These are phyloP conservation scores for Drosophila hydei DNA, from an alignment of 1,140 invertebrate genomes.

Conservation along the genomic window DNA sequence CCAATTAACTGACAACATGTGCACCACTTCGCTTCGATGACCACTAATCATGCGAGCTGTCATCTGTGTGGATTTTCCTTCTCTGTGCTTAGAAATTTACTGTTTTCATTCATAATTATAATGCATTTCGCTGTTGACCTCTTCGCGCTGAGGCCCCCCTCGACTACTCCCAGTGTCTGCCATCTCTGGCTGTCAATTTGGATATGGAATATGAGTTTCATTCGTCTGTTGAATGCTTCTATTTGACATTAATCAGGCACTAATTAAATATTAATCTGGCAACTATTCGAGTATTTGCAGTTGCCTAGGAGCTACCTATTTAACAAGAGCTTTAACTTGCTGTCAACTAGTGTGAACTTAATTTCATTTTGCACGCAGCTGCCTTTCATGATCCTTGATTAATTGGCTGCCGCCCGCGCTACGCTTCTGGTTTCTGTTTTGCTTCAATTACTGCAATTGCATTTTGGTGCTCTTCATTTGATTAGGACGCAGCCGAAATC, in stretches of 20 bases:
- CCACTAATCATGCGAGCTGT: constrained; percentile 29
- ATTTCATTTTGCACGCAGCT: background rate
- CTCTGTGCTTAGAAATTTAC: background rate
- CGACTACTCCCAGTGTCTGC: no score
- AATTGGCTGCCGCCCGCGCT: background rate
- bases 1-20: constrained; percentile 40
- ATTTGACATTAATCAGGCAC: no score
- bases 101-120: background rate
- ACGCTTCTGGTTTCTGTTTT: background rate
- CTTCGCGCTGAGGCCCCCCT: no score
- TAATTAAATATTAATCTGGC: no score
- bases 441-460: constrained; percentile 3
- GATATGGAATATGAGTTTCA: no score
- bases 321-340: background rate
- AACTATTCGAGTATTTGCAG: no score
- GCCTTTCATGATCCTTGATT: no score
- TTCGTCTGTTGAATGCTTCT: no score
- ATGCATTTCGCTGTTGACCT: background rate
- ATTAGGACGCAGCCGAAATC: constrained; percentile 23
- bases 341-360: background rate
- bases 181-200: no score
- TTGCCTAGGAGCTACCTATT: no score
- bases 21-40: constrained; percentile 22
- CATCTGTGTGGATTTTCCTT: constrained; percentile 3
- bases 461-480: constrained; percentile 20